Evolutionary conservation across 2,113 vertebrate genomes (phyloP).

Genomic region (Merops nubicus): DNA sequence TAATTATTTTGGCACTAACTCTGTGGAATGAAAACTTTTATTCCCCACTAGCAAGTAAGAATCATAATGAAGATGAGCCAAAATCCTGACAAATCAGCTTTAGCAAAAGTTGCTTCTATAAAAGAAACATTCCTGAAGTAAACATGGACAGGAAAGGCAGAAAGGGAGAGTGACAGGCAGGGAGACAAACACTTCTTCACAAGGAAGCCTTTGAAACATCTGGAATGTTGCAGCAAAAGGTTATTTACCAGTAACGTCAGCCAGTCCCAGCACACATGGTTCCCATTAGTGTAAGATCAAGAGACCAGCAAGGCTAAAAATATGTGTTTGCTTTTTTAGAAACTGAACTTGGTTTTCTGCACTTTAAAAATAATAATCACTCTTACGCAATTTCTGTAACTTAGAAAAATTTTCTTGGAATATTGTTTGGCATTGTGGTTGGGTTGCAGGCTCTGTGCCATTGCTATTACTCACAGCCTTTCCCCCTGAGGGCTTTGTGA

Average conservation of each 20-base stretch:
- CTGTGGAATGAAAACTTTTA: background rate
- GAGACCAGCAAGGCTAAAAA: slow-evolving; percentile 72
- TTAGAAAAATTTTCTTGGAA: slow-evolving; percentile 62
- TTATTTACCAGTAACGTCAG: slow-evolving; percentile 56
- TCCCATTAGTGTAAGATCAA: slow-evolving; percentile 64
- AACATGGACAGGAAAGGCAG: slow-evolving; percentile 35
- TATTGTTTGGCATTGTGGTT: slow-evolving; percentile 18
- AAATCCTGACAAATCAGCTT: background rate
- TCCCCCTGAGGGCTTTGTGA: background rate
- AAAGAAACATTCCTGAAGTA: slow-evolving; percentile 22
- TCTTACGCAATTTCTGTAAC: slow-evolving; percentile 37
- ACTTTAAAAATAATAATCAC: slow-evolving; percentile 56
- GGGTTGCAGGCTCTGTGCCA: slow-evolving; percentile 11
- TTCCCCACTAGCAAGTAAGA: background rate
- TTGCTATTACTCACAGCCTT: background rate
- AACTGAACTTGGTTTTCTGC: slow-evolving; percentile 17
- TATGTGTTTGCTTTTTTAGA: slow-evolving; percentile 70
- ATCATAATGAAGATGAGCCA: background rate
- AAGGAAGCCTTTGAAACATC: slow-evolving; percentile 53
- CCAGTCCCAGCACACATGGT: slow-evolving; percentile 48
- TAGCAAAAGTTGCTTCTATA: background rate
- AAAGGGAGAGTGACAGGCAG: slow-evolving; percentile 17
- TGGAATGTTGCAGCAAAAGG: slow-evolving; percentile 53
- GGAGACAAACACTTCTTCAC: background rate
- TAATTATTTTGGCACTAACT: background rate